These are phyloP conservation scores for Bombus waltoni DNA, from an alignment of 1,140 invertebrate species.

Conservation along the genomic window DNA sequence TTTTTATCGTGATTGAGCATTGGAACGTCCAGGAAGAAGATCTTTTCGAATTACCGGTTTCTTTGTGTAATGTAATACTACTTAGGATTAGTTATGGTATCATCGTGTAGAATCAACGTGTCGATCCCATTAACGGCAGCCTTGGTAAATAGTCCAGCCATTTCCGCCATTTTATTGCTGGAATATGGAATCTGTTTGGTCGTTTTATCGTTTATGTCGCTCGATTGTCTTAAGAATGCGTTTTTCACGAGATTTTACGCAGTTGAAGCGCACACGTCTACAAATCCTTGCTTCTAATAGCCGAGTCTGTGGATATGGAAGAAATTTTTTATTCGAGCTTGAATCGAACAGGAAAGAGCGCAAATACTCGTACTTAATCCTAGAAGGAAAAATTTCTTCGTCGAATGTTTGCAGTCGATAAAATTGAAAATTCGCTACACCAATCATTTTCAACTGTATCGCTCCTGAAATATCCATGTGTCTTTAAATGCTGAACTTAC, in stretches of 20 bases:
- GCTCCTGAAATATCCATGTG: not conserved
- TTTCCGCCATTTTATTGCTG: not conserved
- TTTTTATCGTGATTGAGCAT: not conserved
- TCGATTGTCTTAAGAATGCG: not conserved
- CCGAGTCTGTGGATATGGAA: too few relatives aligned
- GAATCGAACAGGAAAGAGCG: not conserved
- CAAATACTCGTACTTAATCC: too few relatives aligned
- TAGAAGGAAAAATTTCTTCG: too few relatives aligned
- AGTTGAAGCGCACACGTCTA: not conserved
- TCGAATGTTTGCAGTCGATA: not conserved
- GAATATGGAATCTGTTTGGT: not conserved
- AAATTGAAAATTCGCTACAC: not conserved
- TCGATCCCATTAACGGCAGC: not conserved
- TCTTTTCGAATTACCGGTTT: not conserved
- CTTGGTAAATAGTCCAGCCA: not conserved
- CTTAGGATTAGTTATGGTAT: not conserved
- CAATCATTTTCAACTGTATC: not conserved
- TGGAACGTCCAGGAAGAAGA: not conserved
- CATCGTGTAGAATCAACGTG: not conserved
- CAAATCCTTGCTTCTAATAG: not conserved
- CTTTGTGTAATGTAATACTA: not conserved
- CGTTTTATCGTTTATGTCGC: not conserved
- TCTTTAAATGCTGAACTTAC: not conserved
- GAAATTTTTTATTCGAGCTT: not conserved
- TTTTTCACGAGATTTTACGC: not conserved